These are phyloP conservation scores for Schizothorax lantsangensis DNA, from an alignment of 2,797 vertebrate genomes.

Conservation along the genomic window DNA sequence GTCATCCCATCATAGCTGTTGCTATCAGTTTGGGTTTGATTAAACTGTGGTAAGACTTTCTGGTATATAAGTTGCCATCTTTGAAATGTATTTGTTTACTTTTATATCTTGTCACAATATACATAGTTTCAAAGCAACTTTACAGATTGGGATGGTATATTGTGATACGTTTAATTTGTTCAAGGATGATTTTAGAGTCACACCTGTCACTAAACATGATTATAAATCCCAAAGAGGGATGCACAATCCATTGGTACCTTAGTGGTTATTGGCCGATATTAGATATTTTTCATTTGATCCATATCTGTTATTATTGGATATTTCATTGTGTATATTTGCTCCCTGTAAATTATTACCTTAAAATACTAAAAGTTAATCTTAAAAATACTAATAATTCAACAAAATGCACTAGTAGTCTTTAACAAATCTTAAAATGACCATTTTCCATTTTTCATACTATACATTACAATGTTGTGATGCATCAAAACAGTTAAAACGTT, in stretches of 20 bases:
- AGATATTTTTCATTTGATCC: neutral
- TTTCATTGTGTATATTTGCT: neutral
- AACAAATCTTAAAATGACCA: neutral
- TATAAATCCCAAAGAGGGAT: neutral
- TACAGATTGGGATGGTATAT: slow-evolving; percentile 5
- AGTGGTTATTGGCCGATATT: neutral
- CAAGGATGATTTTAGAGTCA: neutral
- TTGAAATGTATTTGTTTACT: neutral
- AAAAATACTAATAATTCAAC: neutral
- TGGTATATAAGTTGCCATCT: neutral
- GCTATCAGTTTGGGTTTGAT: neutral
- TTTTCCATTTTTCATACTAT: neutral
- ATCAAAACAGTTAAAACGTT: neutral
- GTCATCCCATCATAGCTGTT: slow-evolving; percentile 1
- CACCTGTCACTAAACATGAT: neutral
- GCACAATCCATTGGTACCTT: neutral
- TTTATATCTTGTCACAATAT: neutral
- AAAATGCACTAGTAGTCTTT: neutral
- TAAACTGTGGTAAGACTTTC: neutral
- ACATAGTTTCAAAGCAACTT: neutral
- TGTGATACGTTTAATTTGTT: neutral
- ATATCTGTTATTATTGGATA: neutral
- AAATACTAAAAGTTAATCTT: neutral
- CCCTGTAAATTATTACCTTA: neutral
- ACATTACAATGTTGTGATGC: neutral